Evolutionary conservation across 2,797 vertebrate species (phyloP).

Genomic region (Peromyscus melanophrys): DNA sequence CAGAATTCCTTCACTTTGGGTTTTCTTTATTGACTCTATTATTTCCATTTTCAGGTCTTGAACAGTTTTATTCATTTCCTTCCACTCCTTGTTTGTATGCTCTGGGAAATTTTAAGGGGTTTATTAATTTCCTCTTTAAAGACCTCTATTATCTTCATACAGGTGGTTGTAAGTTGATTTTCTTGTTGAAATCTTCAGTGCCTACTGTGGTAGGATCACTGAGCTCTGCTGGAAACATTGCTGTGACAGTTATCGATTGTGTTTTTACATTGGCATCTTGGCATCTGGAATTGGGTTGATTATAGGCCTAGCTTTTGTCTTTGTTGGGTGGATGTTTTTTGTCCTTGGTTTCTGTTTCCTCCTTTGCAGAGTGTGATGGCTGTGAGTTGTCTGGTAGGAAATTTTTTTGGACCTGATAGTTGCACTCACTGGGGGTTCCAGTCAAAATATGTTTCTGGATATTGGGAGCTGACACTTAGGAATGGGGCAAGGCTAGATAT

Average conservation of each 20-base stretch:
- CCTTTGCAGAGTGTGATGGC: neutral
- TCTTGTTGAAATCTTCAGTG: neutral
- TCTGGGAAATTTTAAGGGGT: neutral
- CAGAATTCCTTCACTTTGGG: neutral
- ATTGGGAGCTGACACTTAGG: neutral
- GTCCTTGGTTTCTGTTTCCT: neutral
- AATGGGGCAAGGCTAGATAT: neutral
- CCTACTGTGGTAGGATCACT: neutral
- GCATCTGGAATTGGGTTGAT: neutral
- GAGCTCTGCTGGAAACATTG: neutral
- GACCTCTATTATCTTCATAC: neutral
- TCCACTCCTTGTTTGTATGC: neutral
- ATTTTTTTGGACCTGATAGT: neutral
- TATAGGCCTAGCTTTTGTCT: neutral
- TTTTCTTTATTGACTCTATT: neutral
- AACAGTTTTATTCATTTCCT: neutral
- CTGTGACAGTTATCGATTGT: too few species aligned
- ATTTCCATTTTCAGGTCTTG: neutral
- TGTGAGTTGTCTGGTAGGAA: neutral
- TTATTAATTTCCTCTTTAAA: neutral
- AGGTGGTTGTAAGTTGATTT: neutral
- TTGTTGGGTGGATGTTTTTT: neutral
- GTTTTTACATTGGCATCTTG: neutral
- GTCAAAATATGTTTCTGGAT: neutral
- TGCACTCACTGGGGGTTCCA: neutral